Conservation (phyloP, 2,113 vertebrate species). For the Enhydra lutris region DNA sequence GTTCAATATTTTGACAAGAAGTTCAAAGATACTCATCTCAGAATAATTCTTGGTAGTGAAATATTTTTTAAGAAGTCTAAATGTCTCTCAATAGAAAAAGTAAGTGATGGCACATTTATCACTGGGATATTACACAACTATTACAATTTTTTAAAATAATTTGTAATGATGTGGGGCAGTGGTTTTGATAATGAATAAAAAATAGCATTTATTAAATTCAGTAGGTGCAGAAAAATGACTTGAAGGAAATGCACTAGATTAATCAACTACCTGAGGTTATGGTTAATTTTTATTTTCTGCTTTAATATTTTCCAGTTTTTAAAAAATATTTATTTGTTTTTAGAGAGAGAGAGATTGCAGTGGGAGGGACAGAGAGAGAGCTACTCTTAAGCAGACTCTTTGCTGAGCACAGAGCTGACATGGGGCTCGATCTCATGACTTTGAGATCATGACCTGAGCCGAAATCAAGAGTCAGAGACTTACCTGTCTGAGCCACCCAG, state of each 20-base stretch:
- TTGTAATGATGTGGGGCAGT: not conserved
- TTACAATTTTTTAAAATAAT: not conserved
- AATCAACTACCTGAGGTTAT: not conserved
- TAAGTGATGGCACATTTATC: not conserved
- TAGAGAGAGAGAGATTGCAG: not conserved
- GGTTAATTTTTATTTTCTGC: not conserved
- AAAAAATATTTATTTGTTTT: not conserved
- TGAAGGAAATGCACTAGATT: not conserved
- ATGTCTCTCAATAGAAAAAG: slow-evolving; percentile 17
- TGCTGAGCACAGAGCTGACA: not conserved
- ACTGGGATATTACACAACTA: not conserved
- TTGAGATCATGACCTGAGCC: not conserved
- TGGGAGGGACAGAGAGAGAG: not conserved
- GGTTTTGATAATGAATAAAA: not conserved
- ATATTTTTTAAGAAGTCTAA: not conserved
- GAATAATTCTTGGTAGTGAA: slow-evolving; percentile 29
- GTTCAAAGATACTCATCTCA: not conserved
- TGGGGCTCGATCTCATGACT: not conserved
- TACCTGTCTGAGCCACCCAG: not conserved
- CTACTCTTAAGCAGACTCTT: not conserved
- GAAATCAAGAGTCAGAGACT: not conserved
- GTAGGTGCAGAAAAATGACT: not conserved
- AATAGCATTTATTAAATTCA: not conserved
- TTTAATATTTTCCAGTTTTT: not conserved
- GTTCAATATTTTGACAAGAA: slow-evolving; percentile 26